phyloP scores from a whole-genome alignment of 2,888 invertebrate species.

The Heliconius aoede region DNA sequence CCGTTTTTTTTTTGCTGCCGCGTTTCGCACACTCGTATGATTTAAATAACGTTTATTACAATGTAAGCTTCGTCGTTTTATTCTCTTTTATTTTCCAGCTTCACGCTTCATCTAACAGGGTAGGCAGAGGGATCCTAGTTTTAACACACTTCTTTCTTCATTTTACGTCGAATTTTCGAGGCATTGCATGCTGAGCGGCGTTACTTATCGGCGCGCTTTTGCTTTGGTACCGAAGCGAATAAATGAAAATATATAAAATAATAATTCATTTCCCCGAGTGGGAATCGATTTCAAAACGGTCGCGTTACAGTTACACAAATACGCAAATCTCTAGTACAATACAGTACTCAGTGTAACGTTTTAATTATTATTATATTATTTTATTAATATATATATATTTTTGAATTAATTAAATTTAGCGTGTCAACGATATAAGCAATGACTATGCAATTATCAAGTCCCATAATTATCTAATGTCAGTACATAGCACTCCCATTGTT shows the following conservation, averaged over 20 bases:
- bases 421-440: conserved; percentile 12
- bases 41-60: conserved; percentile 11
- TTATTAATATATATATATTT: conserved; percentile 11
- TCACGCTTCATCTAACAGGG: no score
- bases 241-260: no score
- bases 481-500: conserved; percentile 56
- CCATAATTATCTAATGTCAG: conserved; percentile 43
- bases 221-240: no score
- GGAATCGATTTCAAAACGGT: no score
- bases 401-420: conserved; percentile 11
- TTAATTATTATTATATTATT: background rate
- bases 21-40: conserved; percentile 32
- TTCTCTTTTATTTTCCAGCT: background rate
- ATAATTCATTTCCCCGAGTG: no score
- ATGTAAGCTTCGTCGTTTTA: background rate
- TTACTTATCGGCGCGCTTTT: no score
- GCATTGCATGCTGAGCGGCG: no score
- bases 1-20: conserved; percentile 48
- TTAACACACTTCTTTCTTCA: no score
- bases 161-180: no score
- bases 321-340: background rate
- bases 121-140: no score
- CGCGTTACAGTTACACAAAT: background rate
- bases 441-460: conserved; percentile 28
- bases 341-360: no score